Base-by-base conservation (phyloP, 2,113 vertebrate species). In the Sprattus sprattus region DNA sequence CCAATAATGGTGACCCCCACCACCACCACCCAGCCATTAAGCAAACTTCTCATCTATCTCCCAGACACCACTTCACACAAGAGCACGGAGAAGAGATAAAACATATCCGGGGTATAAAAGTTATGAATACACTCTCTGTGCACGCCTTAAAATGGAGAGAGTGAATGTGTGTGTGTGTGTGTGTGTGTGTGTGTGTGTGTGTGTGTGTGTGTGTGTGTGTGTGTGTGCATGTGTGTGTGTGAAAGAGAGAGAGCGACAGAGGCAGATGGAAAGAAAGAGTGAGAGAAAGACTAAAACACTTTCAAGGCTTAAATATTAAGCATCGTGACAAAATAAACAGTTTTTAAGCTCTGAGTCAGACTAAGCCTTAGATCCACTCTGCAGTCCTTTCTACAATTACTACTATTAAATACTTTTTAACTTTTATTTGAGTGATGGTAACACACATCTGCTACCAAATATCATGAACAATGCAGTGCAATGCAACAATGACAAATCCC, bases 41-140 rank as follows among this genome's bases (percentile, higher is more conserved):
- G 64, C 25, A 71, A 71, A 71, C 8, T 11, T 71, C 11, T 28
- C 64, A 71, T 71, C 64, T n/a, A 15, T 71, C 64, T 71, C 25
- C 64, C 64, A 71, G n/a, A 25, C 64, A 71, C 64, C 64, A 71
- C 64, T 71, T 71, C 64, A 71, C n/a, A 71, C 10, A 71, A 71
- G 22, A 71, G 25, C 64, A 64, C 7, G 57, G 20, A 5, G 64
- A 71, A 32, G 64, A 13, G 64, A 71, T 9, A 71, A 28, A 18
- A 54, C 52, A 54, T 54, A 54, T 54, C 52, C 16, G 13, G 16
- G 52, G 52, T 4, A 54, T 54, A 54, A 54, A 16, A 54, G 52
- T 54, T 54, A 18, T 54, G 52, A 54, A 54, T 54, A 54, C 52
- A 54, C 16, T 11, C 9, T 54, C 13, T 18, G 52, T 4, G 52